Conservation (phyloP, 2,888 invertebrate genomes). For the Trachelus tabidus region DNA sequence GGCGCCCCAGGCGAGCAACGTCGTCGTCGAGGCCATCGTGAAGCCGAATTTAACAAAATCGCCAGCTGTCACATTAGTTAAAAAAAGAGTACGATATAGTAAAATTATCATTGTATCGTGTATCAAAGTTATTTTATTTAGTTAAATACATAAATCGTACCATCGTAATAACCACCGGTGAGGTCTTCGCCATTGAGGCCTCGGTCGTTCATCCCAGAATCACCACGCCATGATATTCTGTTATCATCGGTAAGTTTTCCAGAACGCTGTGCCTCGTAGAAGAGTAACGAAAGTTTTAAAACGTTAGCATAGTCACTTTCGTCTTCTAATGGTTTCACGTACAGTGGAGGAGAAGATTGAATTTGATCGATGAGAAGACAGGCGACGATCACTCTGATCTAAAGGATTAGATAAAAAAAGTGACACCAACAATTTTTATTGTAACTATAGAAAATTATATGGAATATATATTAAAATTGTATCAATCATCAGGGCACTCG, state of each 20-base stretch:
- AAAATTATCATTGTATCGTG: conserved; percentile 9
- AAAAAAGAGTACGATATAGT: neutral
- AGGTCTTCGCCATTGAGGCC: conserved; percentile 69
- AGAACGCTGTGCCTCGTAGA: conserved; percentile 71
- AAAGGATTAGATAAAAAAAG: neutral
- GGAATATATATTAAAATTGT: neutral
- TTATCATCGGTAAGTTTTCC: conserved; percentile 68
- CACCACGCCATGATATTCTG: conserved; percentile 69
- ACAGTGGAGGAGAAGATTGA: conserved; percentile 21
- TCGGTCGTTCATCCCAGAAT: conserved; percentile 68
- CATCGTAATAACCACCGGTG: conserved; percentile 71
- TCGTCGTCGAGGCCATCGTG: conserved; percentile 70
- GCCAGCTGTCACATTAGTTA: conserved; percentile 62
- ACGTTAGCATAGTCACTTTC: conserved; percentile 66
- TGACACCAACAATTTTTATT: too few species aligned
- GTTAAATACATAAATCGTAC: conserved; percentile 52
- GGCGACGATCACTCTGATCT: neutral
- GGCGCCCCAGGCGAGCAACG: conserved; percentile 69
- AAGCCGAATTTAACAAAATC: conserved; percentile 72
- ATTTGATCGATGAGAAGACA: conserved; percentile 16
- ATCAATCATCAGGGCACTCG: neutral
- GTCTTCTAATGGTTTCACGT: conserved; percentile 36
- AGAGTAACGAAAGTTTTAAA: conserved; percentile 67
- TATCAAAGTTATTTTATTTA: neutral
- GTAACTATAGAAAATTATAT: too few species aligned